Base-by-base conservation (phyloP, 2,888 invertebrate genomes). In the Ectropis crepuscularia region DNA sequence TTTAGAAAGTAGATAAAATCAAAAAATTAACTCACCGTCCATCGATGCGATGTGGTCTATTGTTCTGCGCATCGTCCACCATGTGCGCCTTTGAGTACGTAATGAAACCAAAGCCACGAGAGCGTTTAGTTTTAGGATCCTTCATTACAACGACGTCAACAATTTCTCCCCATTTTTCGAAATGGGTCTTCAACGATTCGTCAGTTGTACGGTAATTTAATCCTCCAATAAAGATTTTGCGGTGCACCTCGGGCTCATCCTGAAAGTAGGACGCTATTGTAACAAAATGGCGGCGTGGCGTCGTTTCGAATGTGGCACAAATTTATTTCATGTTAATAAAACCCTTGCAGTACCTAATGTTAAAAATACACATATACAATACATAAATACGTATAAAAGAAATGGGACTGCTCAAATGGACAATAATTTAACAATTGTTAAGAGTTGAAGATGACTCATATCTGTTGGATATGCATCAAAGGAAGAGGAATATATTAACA, bases 71-170 rank as follows among this genome's bases (percentile, higher is more conserved):
- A 84, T 97, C 98, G 89, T 99, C 99, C 8, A 99, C 98, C 98
- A 98, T 98, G 82, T 96, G 96, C 49, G 98, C 97, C 74, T 97
- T 95, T 0, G 97, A 97, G 83, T 98, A 99, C 0, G 99, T 99
- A 67, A 99, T 98, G 82, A 99, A 99, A 2, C 99, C 99, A 86
- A 99, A 99, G 0, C 99, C 99, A 67, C 99, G 94, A 6, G 99
- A 99, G 68, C 99, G 94, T 82, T 98, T 98, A 0, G 98, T 98
- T 77, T 97, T 97, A 0, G 98, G 97, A 82, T 99, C 98, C 83
- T 98, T 98, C 99, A 99, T 99, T 0, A 99, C 98, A 5, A 99
- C 98, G 8, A 98, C 98, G 83, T 99, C 98, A 0, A 98, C 98
- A 70, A 98, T 97, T 87, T 98, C 98, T 39, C 99, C 99, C 97